A percentile compares a stretch with the other conserved stretches of the same genome.
Evolutionary conservation across 2,113 vertebrate species (phyloP).

Genomic region (Sinocyclocheilus grahami): DNA sequence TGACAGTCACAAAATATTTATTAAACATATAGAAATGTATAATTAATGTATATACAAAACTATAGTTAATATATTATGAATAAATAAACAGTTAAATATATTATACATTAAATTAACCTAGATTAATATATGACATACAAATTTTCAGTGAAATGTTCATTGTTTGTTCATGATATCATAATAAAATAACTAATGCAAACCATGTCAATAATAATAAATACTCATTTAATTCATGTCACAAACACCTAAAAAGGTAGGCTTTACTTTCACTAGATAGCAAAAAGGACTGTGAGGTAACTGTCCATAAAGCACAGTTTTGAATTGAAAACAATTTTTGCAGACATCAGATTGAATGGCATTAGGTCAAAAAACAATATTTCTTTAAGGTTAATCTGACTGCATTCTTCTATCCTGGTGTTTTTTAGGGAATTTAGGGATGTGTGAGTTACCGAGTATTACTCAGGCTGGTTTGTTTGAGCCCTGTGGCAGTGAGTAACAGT

Average conservation of each 20-base stretch:
- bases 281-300: background rate
- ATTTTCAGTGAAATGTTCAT: background rate
- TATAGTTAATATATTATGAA: background rate
- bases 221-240: background rate
- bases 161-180: background rate
- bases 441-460: constrained; percentile 7
- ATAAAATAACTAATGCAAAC: background rate
- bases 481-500: constrained; percentile 47
- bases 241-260: background rate
- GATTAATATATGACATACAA: background rate
- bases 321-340: background rate
- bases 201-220: background rate
- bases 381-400: background rate
- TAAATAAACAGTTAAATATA: background rate
- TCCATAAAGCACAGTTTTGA: background rate
- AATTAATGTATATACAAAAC: background rate
- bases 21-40: too few relatives aligned
- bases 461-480: constrained; percentile 4
- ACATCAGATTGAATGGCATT: background rate
- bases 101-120: background rate
- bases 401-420: background rate
- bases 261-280: background rate
- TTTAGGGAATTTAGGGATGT: background rate
- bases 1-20: background rate
- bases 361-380: background rate